A percentile compares a stretch with the other conserved stretches of the same genome.
phyloP scores from a whole-genome alignment of 2,797 vertebrate species.

The Momotus momota region DNA sequence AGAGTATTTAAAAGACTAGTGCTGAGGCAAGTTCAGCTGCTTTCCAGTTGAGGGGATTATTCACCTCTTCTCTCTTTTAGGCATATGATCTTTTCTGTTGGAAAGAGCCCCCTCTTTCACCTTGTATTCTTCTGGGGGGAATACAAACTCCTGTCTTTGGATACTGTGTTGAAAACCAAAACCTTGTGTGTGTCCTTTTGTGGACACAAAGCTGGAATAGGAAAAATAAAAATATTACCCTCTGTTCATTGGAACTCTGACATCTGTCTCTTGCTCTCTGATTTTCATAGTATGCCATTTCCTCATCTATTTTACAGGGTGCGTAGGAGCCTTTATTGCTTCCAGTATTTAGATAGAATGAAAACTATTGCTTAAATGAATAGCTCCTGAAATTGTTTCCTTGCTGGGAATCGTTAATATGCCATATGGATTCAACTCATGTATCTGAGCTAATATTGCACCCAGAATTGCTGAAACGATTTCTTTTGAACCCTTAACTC shows the following conservation, averaged over 20 bases:
- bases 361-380: slow-evolving; percentile 46
- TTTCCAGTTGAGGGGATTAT: neutral
- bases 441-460: slow-evolving; percentile 17
- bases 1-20: neutral
- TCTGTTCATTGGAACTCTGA: neutral
- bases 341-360: slow-evolving; percentile 26
- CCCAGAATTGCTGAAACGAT: neutral
- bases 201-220: neutral
- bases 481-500: neutral
- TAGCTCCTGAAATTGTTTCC: slow-evolving; percentile 39
- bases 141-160: neutral
- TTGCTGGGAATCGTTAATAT: neutral
- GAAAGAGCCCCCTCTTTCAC: neutral
- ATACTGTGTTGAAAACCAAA: neutral
- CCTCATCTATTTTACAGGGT: neutral
- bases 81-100: neutral
- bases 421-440: slow-evolving; percentile 2
- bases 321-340: neutral
- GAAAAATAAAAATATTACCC: slow-evolving; percentile 2
- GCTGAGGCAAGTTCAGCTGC: neutral
- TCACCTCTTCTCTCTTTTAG: neutral
- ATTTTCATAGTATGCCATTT: slow-evolving; percentile 4
- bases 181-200: neutral
- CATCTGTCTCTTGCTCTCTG: neutral
- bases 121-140: neutral